Conservation (phyloP, 2,888 invertebrate species). For the Thumatha senex region DNA sequence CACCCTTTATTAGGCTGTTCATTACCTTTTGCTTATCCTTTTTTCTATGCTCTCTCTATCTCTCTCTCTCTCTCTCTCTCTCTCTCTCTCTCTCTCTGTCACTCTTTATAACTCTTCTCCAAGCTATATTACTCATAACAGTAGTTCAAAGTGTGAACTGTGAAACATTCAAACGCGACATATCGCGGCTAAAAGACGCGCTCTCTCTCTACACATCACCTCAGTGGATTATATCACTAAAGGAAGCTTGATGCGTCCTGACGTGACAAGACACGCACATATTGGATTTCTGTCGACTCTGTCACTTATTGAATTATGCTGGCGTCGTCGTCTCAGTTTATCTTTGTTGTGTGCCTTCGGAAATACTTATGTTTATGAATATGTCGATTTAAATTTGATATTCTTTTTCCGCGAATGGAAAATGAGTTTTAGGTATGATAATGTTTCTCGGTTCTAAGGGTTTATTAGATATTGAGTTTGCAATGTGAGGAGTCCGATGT, state of each 20-base stretch:
- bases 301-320: slow-evolving; percentile 46
- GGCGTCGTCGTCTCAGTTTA: slow-evolving; percentile 20
- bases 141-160: background rate
- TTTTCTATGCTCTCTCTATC: no score
- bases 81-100: no score
- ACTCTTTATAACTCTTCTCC: no score
- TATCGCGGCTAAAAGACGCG: background rate
- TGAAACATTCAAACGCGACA: background rate
- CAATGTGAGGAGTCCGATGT: background rate
- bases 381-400: slow-evolving; percentile 14
- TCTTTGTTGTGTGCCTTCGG: slow-evolving; percentile 21
- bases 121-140: no score
- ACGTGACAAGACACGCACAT: slow-evolving; percentile 50
- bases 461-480: background rate
- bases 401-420: slow-evolving; percentile 2
- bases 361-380: slow-evolving; percentile 26
- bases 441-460: background rate
- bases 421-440: background rate
- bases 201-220: background rate
- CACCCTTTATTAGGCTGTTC: no score
- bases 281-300: slow-evolving; percentile 55
- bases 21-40: no score
- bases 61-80: no score
- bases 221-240: slow-evolving; percentile 13
- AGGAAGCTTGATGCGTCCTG: slow-evolving; percentile 33